A percentile compares a stretch with the other conserved stretches of the same genome.
These are phyloP conservation scores for Panthera uncia DNA, from an alignment of 2,113 vertebrate species.

Conservation along the genomic window DNA sequence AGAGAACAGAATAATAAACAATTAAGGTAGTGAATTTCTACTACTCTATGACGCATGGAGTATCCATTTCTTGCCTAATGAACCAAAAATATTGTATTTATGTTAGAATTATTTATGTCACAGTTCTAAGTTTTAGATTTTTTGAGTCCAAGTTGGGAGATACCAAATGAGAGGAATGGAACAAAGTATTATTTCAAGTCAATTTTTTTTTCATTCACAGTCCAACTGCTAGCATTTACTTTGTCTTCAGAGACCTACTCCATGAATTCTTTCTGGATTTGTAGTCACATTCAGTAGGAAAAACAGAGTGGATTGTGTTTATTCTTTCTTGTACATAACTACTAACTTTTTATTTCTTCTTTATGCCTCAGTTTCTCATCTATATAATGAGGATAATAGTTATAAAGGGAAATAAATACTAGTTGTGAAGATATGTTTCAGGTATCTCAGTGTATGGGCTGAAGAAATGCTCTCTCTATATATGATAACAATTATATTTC, in stretches of 20 bases:
- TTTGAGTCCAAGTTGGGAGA: neutral
- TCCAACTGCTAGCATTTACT: neutral
- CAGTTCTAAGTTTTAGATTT: neutral
- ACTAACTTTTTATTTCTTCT: neutral
- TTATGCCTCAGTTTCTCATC: neutral
- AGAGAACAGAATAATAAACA: neutral
- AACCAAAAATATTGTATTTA: neutral
- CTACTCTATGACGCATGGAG: neutral
- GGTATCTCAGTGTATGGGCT: neutral
- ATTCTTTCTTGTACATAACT: neutral
- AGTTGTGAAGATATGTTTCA: neutral
- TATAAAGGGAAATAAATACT: neutral
- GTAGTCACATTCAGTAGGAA: neutral
- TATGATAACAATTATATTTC: neutral
- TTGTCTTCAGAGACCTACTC: neutral
- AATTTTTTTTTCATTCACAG: neutral
- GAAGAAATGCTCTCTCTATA: neutral
- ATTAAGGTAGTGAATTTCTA: neutral
- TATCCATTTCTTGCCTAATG: neutral
- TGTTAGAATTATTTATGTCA: neutral
- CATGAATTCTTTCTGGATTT: neutral
- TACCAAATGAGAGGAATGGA: neutral
- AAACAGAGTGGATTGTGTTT: neutral
- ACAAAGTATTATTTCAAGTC: neutral
- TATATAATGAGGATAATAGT: neutral